Evolutionary conservation across 2,797 vertebrate genomes (phyloP).

Genomic region (Onychomys arenicola): DNA sequence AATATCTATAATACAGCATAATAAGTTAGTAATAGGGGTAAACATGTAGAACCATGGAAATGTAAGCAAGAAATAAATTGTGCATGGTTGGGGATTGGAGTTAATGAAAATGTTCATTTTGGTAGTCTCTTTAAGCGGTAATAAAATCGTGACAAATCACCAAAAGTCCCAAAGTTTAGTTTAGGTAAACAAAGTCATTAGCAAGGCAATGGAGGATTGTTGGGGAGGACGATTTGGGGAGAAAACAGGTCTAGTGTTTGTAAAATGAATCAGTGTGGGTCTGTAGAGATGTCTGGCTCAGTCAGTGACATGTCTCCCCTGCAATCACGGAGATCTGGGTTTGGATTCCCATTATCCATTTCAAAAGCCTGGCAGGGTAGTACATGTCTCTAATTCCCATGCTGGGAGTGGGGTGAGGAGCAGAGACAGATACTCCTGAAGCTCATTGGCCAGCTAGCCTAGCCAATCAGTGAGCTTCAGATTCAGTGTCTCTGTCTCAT

Average conservation of each 20-base stretch:
- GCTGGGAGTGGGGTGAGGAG: not conserved
- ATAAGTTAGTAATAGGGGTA: not conserved
- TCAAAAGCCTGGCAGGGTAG: not conserved
- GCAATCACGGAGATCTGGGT: not conserved
- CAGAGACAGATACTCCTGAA: not conserved
- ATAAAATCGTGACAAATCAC: not conserved
- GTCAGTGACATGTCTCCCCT: too few species aligned
- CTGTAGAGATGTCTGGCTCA: not conserved
- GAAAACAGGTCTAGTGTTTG: not conserved
- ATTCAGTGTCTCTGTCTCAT: not conserved
- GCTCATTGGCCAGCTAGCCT: not conserved
- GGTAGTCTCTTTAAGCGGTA: not conserved
- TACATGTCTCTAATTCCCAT: not conserved
- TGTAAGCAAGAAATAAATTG: not conserved
- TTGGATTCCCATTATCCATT: not conserved
- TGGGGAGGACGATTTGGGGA: not conserved
- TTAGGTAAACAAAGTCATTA: not conserved
- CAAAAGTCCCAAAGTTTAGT: not conserved
- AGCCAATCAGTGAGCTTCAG: not conserved
- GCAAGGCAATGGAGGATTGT: not conserved
- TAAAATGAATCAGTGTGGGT: not conserved
- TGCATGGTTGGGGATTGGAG: not conserved
- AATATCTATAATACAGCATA: not conserved
- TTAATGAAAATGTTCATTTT: not conserved
- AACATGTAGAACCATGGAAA: not conserved